Evolutionary conservation across 2,888 invertebrate genomes (phyloP).

Genomic region (Cheilosia scutellata): DNA sequence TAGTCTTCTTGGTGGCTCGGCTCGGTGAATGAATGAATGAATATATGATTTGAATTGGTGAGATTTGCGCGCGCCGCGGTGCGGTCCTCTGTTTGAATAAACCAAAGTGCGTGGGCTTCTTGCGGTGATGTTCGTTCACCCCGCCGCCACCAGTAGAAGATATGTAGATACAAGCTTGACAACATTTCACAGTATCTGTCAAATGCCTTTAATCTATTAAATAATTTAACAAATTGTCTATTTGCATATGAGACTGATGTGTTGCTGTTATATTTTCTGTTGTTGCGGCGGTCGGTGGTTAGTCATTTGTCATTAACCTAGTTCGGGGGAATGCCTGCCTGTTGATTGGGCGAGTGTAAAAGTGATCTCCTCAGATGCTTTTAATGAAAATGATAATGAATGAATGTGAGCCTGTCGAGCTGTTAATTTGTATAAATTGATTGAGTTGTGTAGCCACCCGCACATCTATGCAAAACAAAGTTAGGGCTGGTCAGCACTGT

Average conservation of each 20-base stretch:
- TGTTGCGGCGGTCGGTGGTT: constrained; percentile 32
- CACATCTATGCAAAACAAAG: background rate
- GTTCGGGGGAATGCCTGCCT: constrained; percentile 42
- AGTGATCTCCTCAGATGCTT: constrained; percentile 17
- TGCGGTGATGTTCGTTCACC: constrained; percentile 48
- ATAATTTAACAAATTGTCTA: constrained; percentile 67
- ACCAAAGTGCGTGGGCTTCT: constrained; percentile 59
- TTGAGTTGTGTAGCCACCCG: constrained; percentile 4
- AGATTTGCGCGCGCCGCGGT: constrained; percentile 22
- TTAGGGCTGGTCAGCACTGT: too few relatives aligned
- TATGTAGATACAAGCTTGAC: constrained; percentile 18
- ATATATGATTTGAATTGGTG: constrained; percentile 38
- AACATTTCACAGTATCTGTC: constrained; percentile 14
- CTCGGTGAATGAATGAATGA: constrained; percentile 59
- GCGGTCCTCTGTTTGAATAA: background rate
- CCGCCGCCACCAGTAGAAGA: background rate
- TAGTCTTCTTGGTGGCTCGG: background rate
- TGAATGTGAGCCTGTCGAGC: constrained; percentile 39
- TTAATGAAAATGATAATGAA: constrained; percentile 59
- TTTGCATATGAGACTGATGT: constrained; percentile 49
- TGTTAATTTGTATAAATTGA: constrained; percentile 29
- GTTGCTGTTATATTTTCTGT: constrained; percentile 12
- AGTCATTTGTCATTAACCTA: constrained; percentile 70
- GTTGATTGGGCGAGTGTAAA: constrained; percentile 35
- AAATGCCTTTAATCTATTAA: constrained; percentile 64